Base-by-base conservation (phyloP, 1,140 invertebrate species). In the Anthonomus grandis region DNA sequence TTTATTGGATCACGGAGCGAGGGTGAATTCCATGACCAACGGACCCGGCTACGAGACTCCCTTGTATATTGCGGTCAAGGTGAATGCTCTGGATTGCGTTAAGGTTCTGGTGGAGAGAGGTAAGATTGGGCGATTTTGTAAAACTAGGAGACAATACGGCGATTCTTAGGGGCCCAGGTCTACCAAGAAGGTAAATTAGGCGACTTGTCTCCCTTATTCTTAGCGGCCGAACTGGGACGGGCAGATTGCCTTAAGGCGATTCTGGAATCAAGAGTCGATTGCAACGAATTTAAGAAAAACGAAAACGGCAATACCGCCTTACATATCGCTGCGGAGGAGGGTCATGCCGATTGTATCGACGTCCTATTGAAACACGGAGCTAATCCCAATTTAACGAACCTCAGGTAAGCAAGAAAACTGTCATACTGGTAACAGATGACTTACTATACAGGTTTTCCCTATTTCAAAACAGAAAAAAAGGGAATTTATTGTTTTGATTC, bases 291-390 rank as follows among this genome's bases (percentile, higher is more conserved):
- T 57, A 82, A 83, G 5, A 67, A 82, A 10, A 23, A 21, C 9
- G 83, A 84, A 52, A 81, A 82, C 63, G 81, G 83, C 59, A 85
- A 85, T 27, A 90, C 86, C 0, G 82, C 89, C 0, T 69, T 93
- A 15, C 90, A 93, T 72, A 74, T 91, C 56, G 87, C 89, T 1
- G 87, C 89, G 1, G 86, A 89, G 59, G 84, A 86, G 46, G 87
- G 87, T 22, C 86, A 86, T 63, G 76, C 76, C 5, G 83, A 87
- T 22, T 88, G 87, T 59, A 79, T 89, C 0, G 79, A 84, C 59
- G 68, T 88, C 24, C 68, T 93, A 12, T 68, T 92, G 13, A 76
- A 82, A 15, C 84, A 85, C 54, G 84, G 85, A 0, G 89, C 89
- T 0, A 81, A 88, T 68, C 79, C 81, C 5, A 81, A 80, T 58